phyloP scores from a whole-genome alignment of 2,113 vertebrate genomes.

The Sceloporus undulatus region DNA sequence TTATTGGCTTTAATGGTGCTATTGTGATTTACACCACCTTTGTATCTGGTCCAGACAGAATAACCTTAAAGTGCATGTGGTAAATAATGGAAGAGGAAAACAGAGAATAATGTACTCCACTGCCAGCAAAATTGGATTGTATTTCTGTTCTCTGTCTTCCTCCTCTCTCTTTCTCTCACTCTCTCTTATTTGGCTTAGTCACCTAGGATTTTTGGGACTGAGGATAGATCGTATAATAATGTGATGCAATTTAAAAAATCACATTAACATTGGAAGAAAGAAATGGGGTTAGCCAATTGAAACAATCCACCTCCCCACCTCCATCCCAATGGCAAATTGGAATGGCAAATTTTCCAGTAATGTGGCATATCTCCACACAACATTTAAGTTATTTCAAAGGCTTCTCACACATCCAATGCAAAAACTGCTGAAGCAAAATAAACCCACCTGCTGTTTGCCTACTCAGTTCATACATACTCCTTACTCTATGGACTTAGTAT shows the following conservation, averaged over 20 bases:
- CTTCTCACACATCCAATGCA: slow-evolving; percentile 44
- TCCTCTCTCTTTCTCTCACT: not conserved
- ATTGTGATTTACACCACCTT: slow-evolving; percentile 57
- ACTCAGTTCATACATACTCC: not conserved
- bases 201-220: slow-evolving; percentile 40
- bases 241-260: slow-evolving; percentile 57
- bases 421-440: slow-evolving; percentile 64
- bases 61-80: slow-evolving; percentile 42
- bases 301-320: slow-evolving; percentile 22
- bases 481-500: not conserved
- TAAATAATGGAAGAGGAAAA: slow-evolving; percentile 53
- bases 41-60: slow-evolving; percentile 48
- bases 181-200: slow-evolving; percentile 43
- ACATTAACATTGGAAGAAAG: slow-evolving; percentile 54
- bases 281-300: slow-evolving; percentile 61
- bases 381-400: slow-evolving; percentile 61
- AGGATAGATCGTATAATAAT: slow-evolving; percentile 52
- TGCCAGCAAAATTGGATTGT: slow-evolving; percentile 14
- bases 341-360: slow-evolving; percentile 13
- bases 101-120: slow-evolving; percentile 32
- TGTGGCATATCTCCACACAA: slow-evolving; percentile 52
- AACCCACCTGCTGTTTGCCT: slow-evolving; percentile 55
- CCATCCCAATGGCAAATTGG: slow-evolving; percentile 13
- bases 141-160: not conserved
- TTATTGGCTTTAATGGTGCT: slow-evolving; percentile 44